phyloP scores from a whole-genome alignment of 1,140 invertebrate genomes.

The Hypsibius dujardini region DNA sequence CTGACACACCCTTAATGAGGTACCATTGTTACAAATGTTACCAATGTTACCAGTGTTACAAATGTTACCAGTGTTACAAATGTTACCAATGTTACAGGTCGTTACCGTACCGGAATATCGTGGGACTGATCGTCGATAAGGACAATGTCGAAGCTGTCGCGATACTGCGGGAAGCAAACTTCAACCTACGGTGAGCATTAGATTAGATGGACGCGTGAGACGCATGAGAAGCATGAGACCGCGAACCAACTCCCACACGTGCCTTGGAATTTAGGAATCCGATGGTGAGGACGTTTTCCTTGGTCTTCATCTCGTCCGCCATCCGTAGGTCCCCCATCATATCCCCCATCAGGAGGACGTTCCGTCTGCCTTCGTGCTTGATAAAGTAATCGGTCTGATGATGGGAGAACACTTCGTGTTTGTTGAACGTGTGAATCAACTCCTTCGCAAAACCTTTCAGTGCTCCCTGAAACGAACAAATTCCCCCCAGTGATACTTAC shows the following conservation, averaged over 20 bases:
- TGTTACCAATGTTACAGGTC: no score
- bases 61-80: no score
- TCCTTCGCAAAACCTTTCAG: background rate
- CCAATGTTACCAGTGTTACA: no score
- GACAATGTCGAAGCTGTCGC: slow-evolving; percentile 15
- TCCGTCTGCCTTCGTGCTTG: background rate
- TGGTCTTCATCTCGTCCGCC: background rate
- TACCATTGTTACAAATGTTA: no score
- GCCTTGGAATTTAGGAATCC: slow-evolving; percentile 11
- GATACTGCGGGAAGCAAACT: background rate
- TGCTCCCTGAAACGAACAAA: background rate
- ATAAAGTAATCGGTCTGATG: background rate
- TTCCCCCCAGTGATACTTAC: background rate
- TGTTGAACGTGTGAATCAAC: slow-evolving; percentile 16
- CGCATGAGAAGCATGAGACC: no score
- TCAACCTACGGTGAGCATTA: background rate
- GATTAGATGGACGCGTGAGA: background rate
- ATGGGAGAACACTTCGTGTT: slow-evolving; percentile 10
- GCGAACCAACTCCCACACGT: background rate
- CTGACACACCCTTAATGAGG: no score
- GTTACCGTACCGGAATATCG: background rate
- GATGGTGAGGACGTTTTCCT: slow-evolving; percentile 7
- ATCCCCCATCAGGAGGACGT: slow-evolving; percentile 12
- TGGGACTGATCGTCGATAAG: background rate
- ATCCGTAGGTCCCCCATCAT: slow-evolving; percentile 10